Evolutionary conservation across 2,797 vertebrate species (phyloP), one percentile per base, ranked within the genome.

Genomic region (Scleropages formosus): DNA sequence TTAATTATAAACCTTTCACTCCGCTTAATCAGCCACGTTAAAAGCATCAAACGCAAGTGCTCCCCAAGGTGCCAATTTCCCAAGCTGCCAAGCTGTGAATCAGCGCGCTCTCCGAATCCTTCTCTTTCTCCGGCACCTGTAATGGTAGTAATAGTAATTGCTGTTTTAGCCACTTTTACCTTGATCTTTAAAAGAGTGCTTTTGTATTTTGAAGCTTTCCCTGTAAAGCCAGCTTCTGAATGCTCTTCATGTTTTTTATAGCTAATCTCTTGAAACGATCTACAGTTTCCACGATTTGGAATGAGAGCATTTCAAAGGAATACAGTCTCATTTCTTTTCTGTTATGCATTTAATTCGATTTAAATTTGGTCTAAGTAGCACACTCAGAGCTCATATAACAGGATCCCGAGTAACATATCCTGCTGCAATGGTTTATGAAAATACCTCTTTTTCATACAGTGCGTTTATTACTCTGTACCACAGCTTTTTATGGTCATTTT

Each of bases 1-100:
- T 75, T 76, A 67, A 76, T 76, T 63, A 51, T 65, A 72, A 68
- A 72, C n/a, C 72, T 39, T 16, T 59, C 49, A 51, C 67, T 68
- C 59, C 71, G 68, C 24, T 73, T 80, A 78, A 76, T 74, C 71
- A 74, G 74, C 72, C 69, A 31, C 68, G 77, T 49, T 73, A n/a
- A 31, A 67, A 20, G 56, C 64, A 60, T 75, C 61, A 75, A 68
- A 75, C 53, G 63, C 64, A 9, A 39, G 18, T 8, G 0, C 47
- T 69, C 47, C 26, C 65, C 3, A 27, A 65, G 49, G 78, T 74
- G 69, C 58, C 73, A 77, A 72, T 75, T 67, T 72, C 53, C 60
- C 44, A 31, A 26, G 66, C 66, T 63, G 27, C 66, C 44, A 66
- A 60, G 61, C 60, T 77, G 76, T 72, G 75, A 80, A 39, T 74